Conservation (phyloP, 2,113 vertebrate genomes). For the Pseudorhombus dupliciocellatus region DNA sequence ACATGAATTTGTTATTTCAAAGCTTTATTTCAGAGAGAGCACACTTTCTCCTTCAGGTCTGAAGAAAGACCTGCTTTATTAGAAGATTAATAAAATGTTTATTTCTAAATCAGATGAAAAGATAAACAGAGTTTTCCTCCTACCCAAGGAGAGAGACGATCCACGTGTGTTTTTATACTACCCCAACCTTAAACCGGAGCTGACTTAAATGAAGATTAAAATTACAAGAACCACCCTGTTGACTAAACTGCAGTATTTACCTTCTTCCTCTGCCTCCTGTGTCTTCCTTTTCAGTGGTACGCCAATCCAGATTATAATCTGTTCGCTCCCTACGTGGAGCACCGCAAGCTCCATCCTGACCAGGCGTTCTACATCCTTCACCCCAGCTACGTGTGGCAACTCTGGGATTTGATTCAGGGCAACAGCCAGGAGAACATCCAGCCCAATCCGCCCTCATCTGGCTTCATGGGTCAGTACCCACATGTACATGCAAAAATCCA, state of each 20-base stretch:
- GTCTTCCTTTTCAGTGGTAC: constrained; percentile 87
- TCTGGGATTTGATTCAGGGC: constrained; percentile 97
- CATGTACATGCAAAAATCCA: background rate
- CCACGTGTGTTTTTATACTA: no score
- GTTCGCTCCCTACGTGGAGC: constrained; percentile 91
- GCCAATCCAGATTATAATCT: constrained; percentile 96
- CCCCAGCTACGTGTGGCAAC: constrained; percentile 94
- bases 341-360: constrained; percentile 86
- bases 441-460: constrained; percentile 97
- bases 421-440: constrained; percentile 97
- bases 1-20: no score
- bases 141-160: no score
- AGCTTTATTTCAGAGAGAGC: no score
- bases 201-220: no score
- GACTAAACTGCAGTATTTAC: background rate
- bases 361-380: constrained; percentile 98
- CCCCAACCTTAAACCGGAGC: no score
- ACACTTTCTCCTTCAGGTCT: no score
- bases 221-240: no score
- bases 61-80: no score
- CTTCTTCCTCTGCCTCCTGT: background rate
- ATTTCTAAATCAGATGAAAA: no score
- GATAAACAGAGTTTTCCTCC: no score
- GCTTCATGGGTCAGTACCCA: constrained; percentile 91
- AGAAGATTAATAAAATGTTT: no score